Conservation (phyloP, 2,113 vertebrate genomes). For the Calypte anna region DNA sequence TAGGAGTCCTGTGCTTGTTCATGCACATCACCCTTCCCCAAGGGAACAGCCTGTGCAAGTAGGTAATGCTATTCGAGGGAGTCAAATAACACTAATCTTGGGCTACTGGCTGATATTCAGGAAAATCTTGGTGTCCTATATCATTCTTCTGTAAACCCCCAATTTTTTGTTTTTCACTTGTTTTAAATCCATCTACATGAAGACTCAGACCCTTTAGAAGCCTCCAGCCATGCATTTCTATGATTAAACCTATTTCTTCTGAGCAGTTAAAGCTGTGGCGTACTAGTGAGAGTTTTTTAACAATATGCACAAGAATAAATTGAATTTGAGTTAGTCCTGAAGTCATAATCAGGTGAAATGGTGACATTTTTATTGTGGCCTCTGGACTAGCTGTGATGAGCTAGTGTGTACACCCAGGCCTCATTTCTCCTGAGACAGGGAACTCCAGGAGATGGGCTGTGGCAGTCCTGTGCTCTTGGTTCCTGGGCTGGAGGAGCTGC, state of each 20-base stretch:
- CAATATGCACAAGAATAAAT: neutral
- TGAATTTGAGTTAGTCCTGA: neutral
- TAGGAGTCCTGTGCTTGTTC: neutral
- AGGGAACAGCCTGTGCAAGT: neutral
- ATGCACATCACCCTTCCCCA: neutral
- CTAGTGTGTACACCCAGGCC: rapidly evolving
- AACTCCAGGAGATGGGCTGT: no score
- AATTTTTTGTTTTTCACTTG: neutral
- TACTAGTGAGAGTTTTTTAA: neutral
- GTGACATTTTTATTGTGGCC: neutral
- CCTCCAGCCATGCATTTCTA: neutral
- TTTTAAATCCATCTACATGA: neutral
- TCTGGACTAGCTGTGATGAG: neutral
- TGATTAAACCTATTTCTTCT: neutral
- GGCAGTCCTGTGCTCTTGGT: neutral
- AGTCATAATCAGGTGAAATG: neutral
- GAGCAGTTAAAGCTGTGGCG: neutral
- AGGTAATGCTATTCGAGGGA: neutral
- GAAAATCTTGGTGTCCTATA: neutral
- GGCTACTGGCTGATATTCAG: neutral
- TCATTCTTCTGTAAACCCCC: neutral
- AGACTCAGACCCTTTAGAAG: neutral
- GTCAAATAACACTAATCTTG: neutral
- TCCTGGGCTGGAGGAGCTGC: neutral
- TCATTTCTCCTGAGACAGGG: neutral